Percentiles rank a stretch among this genome's conserved stretches.
Evolutionary conservation across 2,888 invertebrate genomes (phyloP).

Genomic region (Limnephilus auricula): DNA sequence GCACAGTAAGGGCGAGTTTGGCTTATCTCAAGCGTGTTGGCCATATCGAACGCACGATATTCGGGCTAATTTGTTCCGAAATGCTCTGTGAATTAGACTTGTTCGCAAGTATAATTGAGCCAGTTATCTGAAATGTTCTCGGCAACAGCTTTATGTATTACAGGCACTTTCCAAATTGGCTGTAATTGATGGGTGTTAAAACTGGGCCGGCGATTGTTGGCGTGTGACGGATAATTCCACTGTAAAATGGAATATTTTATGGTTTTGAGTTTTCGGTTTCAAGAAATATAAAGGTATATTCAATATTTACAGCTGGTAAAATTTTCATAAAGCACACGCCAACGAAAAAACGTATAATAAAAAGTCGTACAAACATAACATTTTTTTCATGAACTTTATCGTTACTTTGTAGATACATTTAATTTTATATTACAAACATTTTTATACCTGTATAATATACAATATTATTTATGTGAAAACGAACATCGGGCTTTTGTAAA

Average conservation of each 20-base stretch:
- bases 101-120: conserved; percentile 49
- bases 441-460: too few relatives aligned
- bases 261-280: background rate
- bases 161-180: conserved; percentile 53
- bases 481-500: too few relatives aligned
- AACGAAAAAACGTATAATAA: background rate
- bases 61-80: conserved; percentile 58
- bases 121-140: conserved; percentile 53
- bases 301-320: background rate
- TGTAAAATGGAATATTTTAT: conserved; percentile 3
- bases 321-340: background rate
- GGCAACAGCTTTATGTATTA: conserved; percentile 52
- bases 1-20: conserved; percentile 56
- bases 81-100: conserved; percentile 52
- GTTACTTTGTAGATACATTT: too few relatives aligned
- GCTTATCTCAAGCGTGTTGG: conserved; percentile 61
- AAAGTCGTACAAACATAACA: too few relatives aligned
- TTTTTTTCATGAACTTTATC: too few relatives aligned
- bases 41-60: conserved; percentile 49
- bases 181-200: conserved; percentile 56
- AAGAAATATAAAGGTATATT: background rate
- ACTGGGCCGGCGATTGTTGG: conserved; percentile 25
- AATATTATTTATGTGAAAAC: too few relatives aligned
- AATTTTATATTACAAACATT: too few relatives aligned
- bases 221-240: conserved; percentile 31